phyloP scores from a whole-genome alignment of 2,888 invertebrate species.

The Pyrocoelia pectoralis region DNA sequence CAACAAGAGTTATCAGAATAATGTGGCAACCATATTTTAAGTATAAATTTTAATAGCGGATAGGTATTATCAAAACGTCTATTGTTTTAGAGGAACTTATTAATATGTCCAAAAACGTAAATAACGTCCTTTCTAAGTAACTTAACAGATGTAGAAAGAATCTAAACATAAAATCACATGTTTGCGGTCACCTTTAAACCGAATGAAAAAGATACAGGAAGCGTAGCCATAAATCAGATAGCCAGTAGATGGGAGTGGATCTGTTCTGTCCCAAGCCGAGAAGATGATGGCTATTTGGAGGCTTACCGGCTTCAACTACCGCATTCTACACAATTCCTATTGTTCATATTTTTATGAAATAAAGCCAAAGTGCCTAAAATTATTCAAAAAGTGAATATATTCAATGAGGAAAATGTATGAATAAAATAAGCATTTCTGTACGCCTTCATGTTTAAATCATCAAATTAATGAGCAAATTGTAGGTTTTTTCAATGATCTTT shows the following conservation, averaged over 20 bases:
- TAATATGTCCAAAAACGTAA: neutral
- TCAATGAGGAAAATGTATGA: neutral
- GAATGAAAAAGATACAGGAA: slow-evolving; percentile 36
- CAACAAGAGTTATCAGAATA: slow-evolving; percentile 7
- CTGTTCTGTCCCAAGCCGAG: slow-evolving; percentile 47
- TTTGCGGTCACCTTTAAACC: slow-evolving; percentile 28
- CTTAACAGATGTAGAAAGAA: slow-evolving; percentile 6
- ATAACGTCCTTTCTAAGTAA: neutral
- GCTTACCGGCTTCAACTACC: slow-evolving; percentile 47
- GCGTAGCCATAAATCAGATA: slow-evolving; percentile 52
- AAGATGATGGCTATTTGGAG: slow-evolving; percentile 56
- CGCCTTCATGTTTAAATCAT: no score
- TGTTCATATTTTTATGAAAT: slow-evolving; percentile 28
- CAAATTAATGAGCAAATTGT: no score
- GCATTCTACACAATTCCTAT: slow-evolving; percentile 26
- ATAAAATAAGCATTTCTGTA: neutral
- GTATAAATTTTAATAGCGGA: no score
- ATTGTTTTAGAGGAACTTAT: neutral
- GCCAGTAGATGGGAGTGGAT: slow-evolving; percentile 50
- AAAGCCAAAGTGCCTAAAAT: neutral
- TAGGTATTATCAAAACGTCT: neutral
- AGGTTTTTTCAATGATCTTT: no score
- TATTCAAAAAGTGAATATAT: neutral
- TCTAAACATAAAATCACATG: slow-evolving; percentile 19
- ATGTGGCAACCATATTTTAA: slow-evolving; percentile 4